Evolutionary conservation across 1,140 invertebrate species (phyloP).

Genomic region (Drosophila albomicans): DNA sequence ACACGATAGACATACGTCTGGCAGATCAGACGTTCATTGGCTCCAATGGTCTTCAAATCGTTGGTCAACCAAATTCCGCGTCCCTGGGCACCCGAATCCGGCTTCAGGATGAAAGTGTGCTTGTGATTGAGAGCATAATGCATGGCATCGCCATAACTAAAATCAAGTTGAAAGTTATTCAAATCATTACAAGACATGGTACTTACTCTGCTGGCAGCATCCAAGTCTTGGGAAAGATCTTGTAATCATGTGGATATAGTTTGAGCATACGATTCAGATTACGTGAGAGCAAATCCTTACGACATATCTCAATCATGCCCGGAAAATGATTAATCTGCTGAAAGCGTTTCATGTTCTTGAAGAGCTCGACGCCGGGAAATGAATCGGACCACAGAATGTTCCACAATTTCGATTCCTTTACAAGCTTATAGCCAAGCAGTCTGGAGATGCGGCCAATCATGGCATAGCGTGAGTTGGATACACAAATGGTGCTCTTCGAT

Average conservation of each 20-base stretch:
- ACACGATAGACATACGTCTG: slow-evolving; percentile 90
- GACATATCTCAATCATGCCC: slow-evolving; percentile 96
- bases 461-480: slow-evolving; percentile 91
- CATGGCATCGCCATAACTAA: slow-evolving; percentile 78
- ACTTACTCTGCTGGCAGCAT: slow-evolving; percentile 94
- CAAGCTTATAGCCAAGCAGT: slow-evolving; percentile 92
- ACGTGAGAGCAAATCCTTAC: slow-evolving; percentile 93
- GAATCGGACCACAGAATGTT: slow-evolving; percentile 96
- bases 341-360: slow-evolving; percentile 95
- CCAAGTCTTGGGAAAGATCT: slow-evolving; percentile 97
- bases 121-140: slow-evolving; percentile 85
- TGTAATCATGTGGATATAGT: slow-evolving; percentile 94
- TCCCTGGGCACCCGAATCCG: slow-evolving; percentile 94
- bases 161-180: not conserved
- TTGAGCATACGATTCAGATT: slow-evolving; percentile 95
- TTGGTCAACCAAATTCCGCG: slow-evolving; percentile 93
- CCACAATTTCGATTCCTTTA: slow-evolving; percentile 92
- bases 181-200: not conserved
- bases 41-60: slow-evolving; percentile 90
- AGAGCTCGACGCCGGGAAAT: slow-evolving; percentile 92
- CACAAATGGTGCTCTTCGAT: slow-evolving; percentile 87
- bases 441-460: slow-evolving; percentile 89
- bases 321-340: slow-evolving; percentile 96
- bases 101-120: slow-evolving; percentile 95
- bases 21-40: slow-evolving; percentile 92